phyloP scores from a whole-genome alignment of 2,797 vertebrate species.

The Artibeus lituratus region DNA sequence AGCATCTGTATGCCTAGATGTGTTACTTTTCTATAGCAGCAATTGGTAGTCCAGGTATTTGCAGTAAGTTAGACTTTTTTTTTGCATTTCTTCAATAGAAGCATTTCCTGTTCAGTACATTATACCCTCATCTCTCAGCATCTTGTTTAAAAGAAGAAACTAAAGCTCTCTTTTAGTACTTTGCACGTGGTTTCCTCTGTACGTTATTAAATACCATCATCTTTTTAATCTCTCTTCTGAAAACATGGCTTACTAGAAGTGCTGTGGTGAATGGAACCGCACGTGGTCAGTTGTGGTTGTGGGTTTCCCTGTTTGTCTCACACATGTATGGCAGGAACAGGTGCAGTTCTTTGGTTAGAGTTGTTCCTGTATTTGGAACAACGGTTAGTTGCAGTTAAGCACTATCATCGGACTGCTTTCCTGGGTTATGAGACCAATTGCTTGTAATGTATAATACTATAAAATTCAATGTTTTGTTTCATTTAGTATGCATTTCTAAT shows the following conservation, averaged over 20 bases:
- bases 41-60: background rate
- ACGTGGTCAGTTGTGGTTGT: conserved; percentile 61
- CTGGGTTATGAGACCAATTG: background rate
- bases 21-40: background rate
- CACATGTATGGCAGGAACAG: conserved; percentile 10
- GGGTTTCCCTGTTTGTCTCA: conserved; percentile 57
- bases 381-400: conserved; percentile 15
- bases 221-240: background rate
- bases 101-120: background rate
- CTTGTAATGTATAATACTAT: background rate
- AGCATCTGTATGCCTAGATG: background rate
- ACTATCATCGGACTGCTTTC: background rate
- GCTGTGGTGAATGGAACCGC: background rate
- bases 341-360: conserved; percentile 9
- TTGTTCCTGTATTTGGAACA: conserved; percentile 60
- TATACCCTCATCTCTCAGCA: background rate
- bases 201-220: background rate
- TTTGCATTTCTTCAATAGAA: background rate
- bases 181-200: background rate
- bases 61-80: background rate
- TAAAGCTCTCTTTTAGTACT: background rate
- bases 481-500: background rate
- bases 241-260: conserved; percentile 30
- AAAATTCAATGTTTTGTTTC: conserved; percentile 4
- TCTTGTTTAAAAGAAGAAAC: conserved; percentile 25